Conservation (phyloP, 2,888 invertebrate species). For the Lamellibrachia columna region DNA sequence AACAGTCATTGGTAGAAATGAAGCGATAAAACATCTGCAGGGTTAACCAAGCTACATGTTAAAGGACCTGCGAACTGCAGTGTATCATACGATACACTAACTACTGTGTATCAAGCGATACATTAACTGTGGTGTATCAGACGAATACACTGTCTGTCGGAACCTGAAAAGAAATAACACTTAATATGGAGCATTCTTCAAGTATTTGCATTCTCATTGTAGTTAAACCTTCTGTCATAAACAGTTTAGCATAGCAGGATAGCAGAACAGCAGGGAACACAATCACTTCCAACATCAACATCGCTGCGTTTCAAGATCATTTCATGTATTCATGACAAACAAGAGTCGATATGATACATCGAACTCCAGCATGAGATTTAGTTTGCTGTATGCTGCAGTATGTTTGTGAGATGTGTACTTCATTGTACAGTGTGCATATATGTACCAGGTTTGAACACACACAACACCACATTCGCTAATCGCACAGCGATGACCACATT, state of each 20-base stretch:
- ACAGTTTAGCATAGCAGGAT: neutral
- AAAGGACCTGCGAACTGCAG: neutral
- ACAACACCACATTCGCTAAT: neutral
- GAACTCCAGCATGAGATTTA: neutral
- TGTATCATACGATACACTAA: neutral
- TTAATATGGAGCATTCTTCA: neutral
- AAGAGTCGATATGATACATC: neutral
- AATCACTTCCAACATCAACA: neutral
- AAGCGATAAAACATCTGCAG: neutral
- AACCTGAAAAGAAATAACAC: neutral
- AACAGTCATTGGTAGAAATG: neutral
- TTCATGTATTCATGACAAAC: neutral
- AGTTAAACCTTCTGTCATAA: neutral
- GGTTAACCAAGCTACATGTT: neutral
- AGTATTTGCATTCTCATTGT: conserved; percentile 1
- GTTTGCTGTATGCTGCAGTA: neutral
- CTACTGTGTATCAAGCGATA: neutral
- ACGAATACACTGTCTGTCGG: neutral
- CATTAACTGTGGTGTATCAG: neutral
- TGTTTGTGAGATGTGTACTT: neutral
- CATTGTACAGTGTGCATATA: neutral
- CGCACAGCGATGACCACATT: neutral
- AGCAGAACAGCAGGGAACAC: neutral
- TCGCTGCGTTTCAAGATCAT: neutral
- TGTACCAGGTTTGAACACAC: neutral